phyloP scores from a whole-genome alignment of 2,888 invertebrate genomes.

The Drosophila merina region DNA sequence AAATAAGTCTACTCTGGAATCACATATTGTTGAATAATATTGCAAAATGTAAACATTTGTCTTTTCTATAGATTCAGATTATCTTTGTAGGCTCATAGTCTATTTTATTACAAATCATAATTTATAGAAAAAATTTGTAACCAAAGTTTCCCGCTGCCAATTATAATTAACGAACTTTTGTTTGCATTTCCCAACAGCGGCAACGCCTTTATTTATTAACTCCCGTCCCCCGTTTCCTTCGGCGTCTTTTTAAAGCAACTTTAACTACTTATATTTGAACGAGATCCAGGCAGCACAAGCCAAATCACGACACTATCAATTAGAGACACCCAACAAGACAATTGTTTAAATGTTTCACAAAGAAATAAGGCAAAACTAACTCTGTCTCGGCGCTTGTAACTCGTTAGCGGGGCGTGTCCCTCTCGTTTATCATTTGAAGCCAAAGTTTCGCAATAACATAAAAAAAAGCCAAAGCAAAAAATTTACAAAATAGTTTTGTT shows the following conservation, averaged over 20 bases:
- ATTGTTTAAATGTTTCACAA: conserved; percentile 63
- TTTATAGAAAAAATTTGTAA: background rate
- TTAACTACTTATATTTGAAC: conserved; percentile 6
- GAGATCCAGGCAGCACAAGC: conserved; percentile 25
- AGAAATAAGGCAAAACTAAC: conserved; percentile 30
- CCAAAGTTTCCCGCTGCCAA: conserved; percentile 22
- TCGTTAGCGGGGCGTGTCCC: conserved; percentile 70
- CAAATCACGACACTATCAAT: conserved; percentile 77
- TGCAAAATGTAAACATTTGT: no score
- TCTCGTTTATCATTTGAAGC: conserved; percentile 68
- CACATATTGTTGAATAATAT: background rate
- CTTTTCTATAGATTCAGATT: background rate
- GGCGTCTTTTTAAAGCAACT: conserved; percentile 6
- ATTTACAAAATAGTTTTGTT: conserved; percentile 14
- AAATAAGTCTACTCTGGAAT: background rate
- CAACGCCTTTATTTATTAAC: conserved; percentile 42
- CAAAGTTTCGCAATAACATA: conserved; percentile 60
- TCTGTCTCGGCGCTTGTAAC: conserved; percentile 52
- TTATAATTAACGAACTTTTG: conserved; percentile 36
- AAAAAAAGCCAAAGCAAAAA: conserved; percentile 27
- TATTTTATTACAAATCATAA: background rate
- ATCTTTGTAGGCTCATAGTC: background rate
- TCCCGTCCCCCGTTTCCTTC: conserved; percentile 15
- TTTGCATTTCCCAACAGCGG: conserved; percentile 36
- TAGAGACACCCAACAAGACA: conserved; percentile 67